Conservation (phyloP, 1,140 invertebrate species). For the Archivesica marissinica region DNA sequence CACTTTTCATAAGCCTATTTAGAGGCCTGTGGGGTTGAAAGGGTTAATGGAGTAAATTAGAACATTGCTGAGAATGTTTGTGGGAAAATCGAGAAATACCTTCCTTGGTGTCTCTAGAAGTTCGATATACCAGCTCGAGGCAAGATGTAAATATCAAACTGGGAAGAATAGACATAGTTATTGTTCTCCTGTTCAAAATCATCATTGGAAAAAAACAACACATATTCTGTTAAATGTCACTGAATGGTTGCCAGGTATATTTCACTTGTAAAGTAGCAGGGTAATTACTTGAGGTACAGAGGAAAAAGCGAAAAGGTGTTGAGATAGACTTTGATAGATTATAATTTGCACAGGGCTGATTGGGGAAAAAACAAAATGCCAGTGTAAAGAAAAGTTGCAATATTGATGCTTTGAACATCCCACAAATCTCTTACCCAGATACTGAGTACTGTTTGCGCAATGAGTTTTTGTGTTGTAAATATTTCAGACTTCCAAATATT, state of each 20-base stretch:
- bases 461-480: no score
- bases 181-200: background rate
- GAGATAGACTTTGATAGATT: background rate
- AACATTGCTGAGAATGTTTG: background rate
- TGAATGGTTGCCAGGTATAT: slow-evolving; percentile 13
- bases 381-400: background rate
- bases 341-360: background rate
- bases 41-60: background rate
- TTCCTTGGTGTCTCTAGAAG: background rate
- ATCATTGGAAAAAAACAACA: background rate
- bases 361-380: background rate
- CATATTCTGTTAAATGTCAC: slow-evolving; percentile 9
- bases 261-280: slow-evolving; percentile 17
- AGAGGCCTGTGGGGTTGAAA: no score
- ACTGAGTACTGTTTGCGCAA: no score
- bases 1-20: no score
- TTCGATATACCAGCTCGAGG: no score
- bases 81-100: background rate
- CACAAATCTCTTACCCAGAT: background rate
- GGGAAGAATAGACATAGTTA: no score
- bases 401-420: background rate
- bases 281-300: background rate
- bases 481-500: background rate
- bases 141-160: background rate
- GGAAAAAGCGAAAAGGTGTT: slow-evolving; percentile 29